phyloP scores from a whole-genome alignment of 2,888 invertebrate genomes.

The Stramonita haemastoma region DNA sequence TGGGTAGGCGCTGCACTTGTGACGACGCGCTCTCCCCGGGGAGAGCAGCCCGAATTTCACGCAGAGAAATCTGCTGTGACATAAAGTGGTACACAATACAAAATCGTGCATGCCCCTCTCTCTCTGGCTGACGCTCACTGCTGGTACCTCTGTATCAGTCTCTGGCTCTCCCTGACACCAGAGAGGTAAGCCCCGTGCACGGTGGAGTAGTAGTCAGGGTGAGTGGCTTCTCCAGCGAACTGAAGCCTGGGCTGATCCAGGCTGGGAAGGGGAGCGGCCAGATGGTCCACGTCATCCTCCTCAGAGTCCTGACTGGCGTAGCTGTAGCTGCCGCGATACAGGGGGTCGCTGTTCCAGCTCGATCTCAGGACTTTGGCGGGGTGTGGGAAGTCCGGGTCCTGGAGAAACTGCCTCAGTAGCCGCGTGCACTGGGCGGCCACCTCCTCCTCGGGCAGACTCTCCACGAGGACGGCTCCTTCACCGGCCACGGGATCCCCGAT shows the following conservation, averaged over 20 bases:
- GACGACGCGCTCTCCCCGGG: too few species aligned
- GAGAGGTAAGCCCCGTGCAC: constrained; percentile 88
- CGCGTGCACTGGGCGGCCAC: constrained; percentile 84
- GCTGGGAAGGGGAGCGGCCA: constrained; percentile 65
- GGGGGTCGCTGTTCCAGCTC: constrained; percentile 86
- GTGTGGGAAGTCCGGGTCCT: constrained; percentile 85
- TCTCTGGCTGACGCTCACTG: not conserved
- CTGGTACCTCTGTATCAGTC: constrained; percentile 67
- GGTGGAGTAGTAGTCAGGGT: constrained; percentile 86
- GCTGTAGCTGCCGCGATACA: constrained; percentile 86
- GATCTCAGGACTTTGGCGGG: constrained; percentile 82
- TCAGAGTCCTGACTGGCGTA: constrained; percentile 76
- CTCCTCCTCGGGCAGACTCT: constrained; percentile 84
- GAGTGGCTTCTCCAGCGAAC: constrained; percentile 92
- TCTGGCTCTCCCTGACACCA: constrained; percentile 88
- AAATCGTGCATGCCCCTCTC: too few species aligned
- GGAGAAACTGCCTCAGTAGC: constrained; percentile 84
- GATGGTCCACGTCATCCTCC: constrained; percentile 50
- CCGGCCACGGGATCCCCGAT: constrained; percentile 86
- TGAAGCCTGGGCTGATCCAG: constrained; percentile 81
- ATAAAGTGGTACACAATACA: too few species aligned
- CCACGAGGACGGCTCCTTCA: constrained; percentile 85
- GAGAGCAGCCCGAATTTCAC: too few species aligned
- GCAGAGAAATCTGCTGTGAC: too few species aligned
- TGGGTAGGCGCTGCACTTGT: too few species aligned